These are phyloP conservation scores for Malacoctenus gilli DNA, from an alignment of 2,797 vertebrate species.

Conservation along the genomic window DNA sequence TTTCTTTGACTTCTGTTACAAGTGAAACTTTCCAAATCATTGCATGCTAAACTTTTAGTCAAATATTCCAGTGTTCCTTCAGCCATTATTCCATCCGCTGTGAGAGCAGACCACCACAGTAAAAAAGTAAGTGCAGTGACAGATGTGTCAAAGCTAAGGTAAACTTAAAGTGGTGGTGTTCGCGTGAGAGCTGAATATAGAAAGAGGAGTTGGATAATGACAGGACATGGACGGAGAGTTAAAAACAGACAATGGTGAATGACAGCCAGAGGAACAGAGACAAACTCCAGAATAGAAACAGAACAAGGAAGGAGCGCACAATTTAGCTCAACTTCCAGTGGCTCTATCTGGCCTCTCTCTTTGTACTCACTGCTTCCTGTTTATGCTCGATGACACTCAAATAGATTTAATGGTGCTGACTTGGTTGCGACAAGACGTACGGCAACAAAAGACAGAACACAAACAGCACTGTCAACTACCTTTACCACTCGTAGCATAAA, in stretches of 20 bases:
- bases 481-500: constrained; percentile 4
- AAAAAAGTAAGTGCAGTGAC: constrained; percentile 38
- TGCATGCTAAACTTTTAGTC: constrained; percentile 19
- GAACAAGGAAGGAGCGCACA: constrained; percentile 13
- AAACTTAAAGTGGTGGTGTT: constrained; percentile 18
- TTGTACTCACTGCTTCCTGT: neutral
- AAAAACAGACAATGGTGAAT: constrained; percentile 36
- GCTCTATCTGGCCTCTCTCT: neutral
- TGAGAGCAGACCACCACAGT: constrained; percentile 22
- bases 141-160: constrained; percentile 45
- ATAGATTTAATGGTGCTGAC: constrained; percentile 6
- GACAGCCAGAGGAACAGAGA: constrained; percentile 32
- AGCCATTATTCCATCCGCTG: constrained; percentile 19
- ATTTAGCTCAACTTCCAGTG: no score
- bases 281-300: constrained; percentile 46
- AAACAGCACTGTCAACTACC: constrained; percentile 12
- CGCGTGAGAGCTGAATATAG: constrained; percentile 35
- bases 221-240: constrained; percentile 37
- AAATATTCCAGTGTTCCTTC: constrained; percentile 18
- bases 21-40: constrained; percentile 7
- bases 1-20: neutral
- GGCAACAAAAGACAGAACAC: constrained; percentile 6
- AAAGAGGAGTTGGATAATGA: constrained; percentile 43
- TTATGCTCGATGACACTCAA: constrained; percentile 8
- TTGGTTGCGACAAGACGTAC: neutral